These are phyloP conservation scores for Martes flavigula DNA, from an alignment of 2,797 vertebrate genomes.

Conservation along the genomic window DNA sequence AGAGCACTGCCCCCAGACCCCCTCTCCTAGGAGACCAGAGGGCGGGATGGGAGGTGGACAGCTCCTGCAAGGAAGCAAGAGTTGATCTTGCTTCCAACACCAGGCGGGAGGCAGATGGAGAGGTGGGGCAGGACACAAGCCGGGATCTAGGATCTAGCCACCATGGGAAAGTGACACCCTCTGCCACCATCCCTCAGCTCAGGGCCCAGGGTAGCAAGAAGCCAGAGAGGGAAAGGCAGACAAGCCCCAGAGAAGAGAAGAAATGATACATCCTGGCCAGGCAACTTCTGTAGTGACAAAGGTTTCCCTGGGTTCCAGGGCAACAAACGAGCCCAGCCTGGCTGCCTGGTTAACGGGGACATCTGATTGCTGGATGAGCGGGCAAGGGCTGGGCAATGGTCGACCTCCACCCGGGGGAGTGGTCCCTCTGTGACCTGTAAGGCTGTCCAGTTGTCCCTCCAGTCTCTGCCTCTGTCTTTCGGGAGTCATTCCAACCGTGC, in stretches of 20 bases:
- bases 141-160: neutral
- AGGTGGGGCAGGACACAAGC: neutral
- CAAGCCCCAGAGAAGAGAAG: neutral
- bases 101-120: neutral
- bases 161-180: neutral
- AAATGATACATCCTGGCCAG: neutral
- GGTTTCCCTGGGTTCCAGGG: neutral
- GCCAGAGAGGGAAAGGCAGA: neutral
- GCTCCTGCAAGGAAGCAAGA: neutral
- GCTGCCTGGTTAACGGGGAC: neutral
- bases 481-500: neutral
- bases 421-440: neutral
- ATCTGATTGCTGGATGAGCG: neutral
- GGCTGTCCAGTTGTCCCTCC: neutral
- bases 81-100: neutral
- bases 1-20: no score
- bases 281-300: neutral
- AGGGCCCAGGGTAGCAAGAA: neutral
- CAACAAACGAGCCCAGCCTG: neutral
- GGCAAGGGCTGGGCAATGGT: no score
- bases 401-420: neutral
- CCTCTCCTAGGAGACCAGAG: neutral
- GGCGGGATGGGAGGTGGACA: accelerated
- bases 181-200: neutral
- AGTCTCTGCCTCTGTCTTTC: neutral